Evolutionary conservation across 64 coral and sea anemone genomes (phyloP).

Genomic region (Hydrozoanthus tunicans): DNA sequence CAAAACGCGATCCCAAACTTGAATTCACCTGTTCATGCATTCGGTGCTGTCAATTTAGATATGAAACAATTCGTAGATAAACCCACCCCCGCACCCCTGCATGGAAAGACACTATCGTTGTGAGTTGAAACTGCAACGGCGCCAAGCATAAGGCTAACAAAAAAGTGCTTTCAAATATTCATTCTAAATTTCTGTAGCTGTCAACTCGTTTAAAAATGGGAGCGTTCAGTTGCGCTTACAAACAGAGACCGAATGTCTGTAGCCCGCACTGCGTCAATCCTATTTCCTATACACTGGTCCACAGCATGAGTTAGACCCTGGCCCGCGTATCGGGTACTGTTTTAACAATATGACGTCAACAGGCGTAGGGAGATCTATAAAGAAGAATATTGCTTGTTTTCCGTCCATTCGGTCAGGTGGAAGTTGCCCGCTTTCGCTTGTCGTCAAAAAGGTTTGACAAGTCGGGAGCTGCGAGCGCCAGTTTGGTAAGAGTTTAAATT

Average conservation of each 20-base stretch:
- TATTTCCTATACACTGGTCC: not conserved
- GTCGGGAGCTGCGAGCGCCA: not conserved
- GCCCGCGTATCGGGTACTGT: slow-evolving; percentile 10
- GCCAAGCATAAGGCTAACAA: not conserved
- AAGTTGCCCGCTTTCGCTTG: not conserved
- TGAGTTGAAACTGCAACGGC: not conserved
- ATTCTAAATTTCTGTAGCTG: not conserved
- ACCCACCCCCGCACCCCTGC: not conserved
- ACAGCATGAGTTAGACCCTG: slow-evolving; percentile 8
- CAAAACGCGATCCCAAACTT: not conserved
- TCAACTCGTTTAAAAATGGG: slow-evolving; percentile 11
- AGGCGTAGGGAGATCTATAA: slow-evolving; percentile 1
- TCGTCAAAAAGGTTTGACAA: not conserved
- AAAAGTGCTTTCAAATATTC: not conserved
- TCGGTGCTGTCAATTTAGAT: not conserved
- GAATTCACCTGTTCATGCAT: not conserved
- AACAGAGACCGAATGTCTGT: slow-evolving; percentile 1
- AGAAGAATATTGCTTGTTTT: slow-evolving; percentile 10
- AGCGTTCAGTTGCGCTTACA: not conserved
- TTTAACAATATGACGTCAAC: slow-evolving; percentile 38
- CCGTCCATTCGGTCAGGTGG: not conserved
- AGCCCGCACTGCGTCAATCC: not conserved
- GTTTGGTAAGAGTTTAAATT: slow-evolving; percentile 23
- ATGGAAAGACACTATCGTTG: not conserved
- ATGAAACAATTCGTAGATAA: not conserved